Base-by-base conservation (phyloP, 2,888 invertebrate species). In the Schizotus pectinicornis region DNA sequence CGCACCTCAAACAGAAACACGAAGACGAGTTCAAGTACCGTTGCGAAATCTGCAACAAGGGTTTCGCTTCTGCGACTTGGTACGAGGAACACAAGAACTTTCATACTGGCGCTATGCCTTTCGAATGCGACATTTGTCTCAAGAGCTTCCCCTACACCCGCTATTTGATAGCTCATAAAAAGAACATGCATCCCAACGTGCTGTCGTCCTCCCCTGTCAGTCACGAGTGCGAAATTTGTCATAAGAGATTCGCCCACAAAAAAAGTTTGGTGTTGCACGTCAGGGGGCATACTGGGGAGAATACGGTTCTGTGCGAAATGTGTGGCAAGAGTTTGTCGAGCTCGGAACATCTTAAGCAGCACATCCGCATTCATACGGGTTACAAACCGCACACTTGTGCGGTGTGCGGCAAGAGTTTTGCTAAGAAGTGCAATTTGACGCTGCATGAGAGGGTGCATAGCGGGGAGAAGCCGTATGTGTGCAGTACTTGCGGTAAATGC, bases 51-150 rank as follows among this genome's bases (percentile, higher is more conserved):
- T 84, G 84, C 68, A 80, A 81, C 52, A 84, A 83, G 71, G 83
- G 83, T 9, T 84, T 84, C 61, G 82, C 82, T 75, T 82, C 83
- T 67, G 77, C 79, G 39, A 80, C 81, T 36, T 79, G 82, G 64
- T 82, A 81, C 53, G 81, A 81, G 66, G 84, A 84, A 59, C 85
- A 85, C 71, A 80, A 81, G 67, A 84, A 85, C 68, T 82, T 82
- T 8, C 84, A 84, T 72, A 78, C 80, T 31, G 82, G 82, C 41
- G 79, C 82, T 38, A 81, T 80, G 41, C 83, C 83, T 50, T 77
- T 83, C 43, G 78, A 79, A 7, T 84, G 84, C 59, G 80, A 82
- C 57, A 80, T 83, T 14, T 84, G 84, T 61, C 80, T 81, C 48
- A 82, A 83, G 53, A 79, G 78, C 12, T 84, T 83, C 52, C 81